A percentile compares a stretch with the other conserved stretches of the same genome.
Evolutionary conservation across 2,888 invertebrate genomes (phyloP).

Genomic region (Leptopilina myrica): DNA sequence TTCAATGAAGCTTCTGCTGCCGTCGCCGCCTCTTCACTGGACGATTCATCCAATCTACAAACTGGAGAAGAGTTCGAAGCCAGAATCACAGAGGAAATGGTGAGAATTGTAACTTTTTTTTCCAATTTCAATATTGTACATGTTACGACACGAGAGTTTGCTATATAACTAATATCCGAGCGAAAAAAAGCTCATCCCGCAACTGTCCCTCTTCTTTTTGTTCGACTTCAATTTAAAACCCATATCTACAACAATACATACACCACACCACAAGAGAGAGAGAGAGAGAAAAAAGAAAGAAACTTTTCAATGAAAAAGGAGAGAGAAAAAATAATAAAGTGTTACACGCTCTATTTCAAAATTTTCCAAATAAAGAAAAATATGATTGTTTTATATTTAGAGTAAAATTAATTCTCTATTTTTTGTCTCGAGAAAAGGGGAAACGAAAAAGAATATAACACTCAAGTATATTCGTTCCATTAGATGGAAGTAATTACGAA

Average conservation of each 20-base stretch:
- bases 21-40: slow-evolving; percentile 56
- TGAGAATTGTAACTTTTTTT: slow-evolving; percentile 48
- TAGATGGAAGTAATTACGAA: too few species aligned
- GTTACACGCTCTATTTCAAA: too few species aligned
- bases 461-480: too few species aligned
- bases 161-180: slow-evolving; percentile 17
- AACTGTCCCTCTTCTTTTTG: background rate
- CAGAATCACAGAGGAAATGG: slow-evolving; percentile 67
- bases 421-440: too few species aligned
- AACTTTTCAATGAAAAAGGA: background rate
- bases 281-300: background rate
- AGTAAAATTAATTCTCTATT: too few species aligned
- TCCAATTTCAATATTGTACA: slow-evolving; percentile 26
- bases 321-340: background rate
- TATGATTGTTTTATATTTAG: background rate
- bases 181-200: background rate
- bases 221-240: background rate
- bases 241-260: background rate
- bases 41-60: slow-evolving; percentile 62
- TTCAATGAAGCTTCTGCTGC: slow-evolving; percentile 63
- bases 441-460: too few species aligned
- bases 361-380: background rate
- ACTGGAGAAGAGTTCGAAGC: slow-evolving; percentile 62
- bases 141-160: background rate
- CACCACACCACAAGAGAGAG: too few species aligned